Percentiles rank a stretch among this genome's conserved stretches.
Evolutionary conservation across 2,797 vertebrate species (phyloP).

Genomic region (Crocodylus rhombifer): DNA sequence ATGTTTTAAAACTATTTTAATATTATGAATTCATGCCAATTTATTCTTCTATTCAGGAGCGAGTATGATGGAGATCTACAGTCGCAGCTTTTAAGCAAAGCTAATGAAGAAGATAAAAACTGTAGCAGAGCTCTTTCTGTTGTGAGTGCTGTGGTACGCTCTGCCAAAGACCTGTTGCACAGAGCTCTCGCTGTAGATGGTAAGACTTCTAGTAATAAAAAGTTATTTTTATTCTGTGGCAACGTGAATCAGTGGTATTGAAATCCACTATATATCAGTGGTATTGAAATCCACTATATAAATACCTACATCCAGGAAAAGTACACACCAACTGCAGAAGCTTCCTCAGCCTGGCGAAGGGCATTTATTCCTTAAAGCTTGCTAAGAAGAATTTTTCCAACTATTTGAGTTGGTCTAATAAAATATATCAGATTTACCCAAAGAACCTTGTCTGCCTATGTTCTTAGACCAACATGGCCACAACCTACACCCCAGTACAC

Average conservation of each 20-base stretch:
- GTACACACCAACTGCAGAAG: too few species aligned
- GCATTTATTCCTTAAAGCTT: background rate
- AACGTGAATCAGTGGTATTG: background rate
- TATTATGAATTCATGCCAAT: background rate
- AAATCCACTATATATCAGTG: background rate
- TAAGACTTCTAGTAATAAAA: conserved; percentile 76
- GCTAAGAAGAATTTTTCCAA: too few species aligned
- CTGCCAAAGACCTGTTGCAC: conserved; percentile 96
- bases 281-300: background rate
- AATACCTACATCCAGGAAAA: too few species aligned
- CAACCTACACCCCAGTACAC: too few species aligned
- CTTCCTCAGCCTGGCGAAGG: background rate
- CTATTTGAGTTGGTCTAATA: too few species aligned
- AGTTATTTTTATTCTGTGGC: background rate
- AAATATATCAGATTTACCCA: too few species aligned
- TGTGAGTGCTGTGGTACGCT: conserved; percentile 95
- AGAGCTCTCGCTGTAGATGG: conserved; percentile 98
- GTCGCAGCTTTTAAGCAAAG: conserved; percentile 96
- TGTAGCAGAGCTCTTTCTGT: conserved; percentile 97
- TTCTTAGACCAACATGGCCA: too few species aligned
- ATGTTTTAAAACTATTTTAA: background rate
- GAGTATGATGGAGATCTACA: conserved; percentile 98
- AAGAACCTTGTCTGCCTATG: too few species aligned
- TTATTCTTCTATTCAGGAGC: conserved; percentile 85
- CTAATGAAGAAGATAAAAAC: conserved; percentile 99